Base-by-base conservation (phyloP, 2,797 vertebrate genomes). In the Diglossa cyanea region DNA sequence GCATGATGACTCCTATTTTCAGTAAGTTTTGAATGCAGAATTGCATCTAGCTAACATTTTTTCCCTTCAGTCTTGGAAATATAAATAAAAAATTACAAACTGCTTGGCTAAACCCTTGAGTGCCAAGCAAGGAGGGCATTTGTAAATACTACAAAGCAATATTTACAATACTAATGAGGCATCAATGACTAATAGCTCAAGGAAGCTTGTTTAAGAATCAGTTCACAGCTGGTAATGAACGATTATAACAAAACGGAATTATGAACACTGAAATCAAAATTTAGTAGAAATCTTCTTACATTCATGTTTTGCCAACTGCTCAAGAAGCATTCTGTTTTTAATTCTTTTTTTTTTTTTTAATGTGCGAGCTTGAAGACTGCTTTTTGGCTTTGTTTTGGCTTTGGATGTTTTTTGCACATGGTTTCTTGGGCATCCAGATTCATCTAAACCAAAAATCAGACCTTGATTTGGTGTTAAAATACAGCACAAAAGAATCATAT, bases 101-200 rank as follows among this genome's bases (percentile, higher is more conserved):
- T 76, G 4, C 50, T 87, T 93, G 63, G 53, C 57, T 93, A 77
- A 94, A 80, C 48, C 11, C 67, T 87, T 30, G 51, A 90, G 87
- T 92, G 42, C 77, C 71, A 93, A 73, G 39, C 45, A 45, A 91
- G 50, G n/a, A 86, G 68, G 47, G 84, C 54, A 93, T 54, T 54
- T 71, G 39, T 42, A 42, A 54, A 33, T 42, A 54, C 39, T 54
- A 92, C 77, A 85, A 74, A 77, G 35, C 17, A 91, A 28, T 89
- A 71, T 95, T 94, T 96, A 91, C 63, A 92, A 25, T 85, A 74
- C 75, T 94, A 96, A 93, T 85, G 86, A 94, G 72, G 68, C 57
- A 85, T 53, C 68, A 94, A 66, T 83, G 81, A 89, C 83, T 91
- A 89, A 84, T 71, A 93, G 63, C 71, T 77, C 72, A 77, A 83